A percentile compares a stretch with the other conserved stretches of the same genome.
These are phyloP conservation scores for Acanthosepion lycidas DNA, from an alignment of 2,888 invertebrate species.

Conservation along the genomic window DNA sequence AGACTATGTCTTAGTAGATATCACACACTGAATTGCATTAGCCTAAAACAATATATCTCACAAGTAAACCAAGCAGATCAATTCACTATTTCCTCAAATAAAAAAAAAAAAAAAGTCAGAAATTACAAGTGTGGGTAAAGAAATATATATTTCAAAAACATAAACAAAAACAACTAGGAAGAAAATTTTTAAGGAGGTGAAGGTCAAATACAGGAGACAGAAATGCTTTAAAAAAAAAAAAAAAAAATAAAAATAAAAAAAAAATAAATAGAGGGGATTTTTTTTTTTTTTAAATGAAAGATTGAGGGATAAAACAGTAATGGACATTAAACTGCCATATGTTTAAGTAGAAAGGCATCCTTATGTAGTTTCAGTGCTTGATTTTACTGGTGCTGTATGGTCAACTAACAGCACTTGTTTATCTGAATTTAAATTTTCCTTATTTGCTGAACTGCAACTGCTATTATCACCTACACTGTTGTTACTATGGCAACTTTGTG, in stretches of 20 bases:
- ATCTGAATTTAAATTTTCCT: background rate
- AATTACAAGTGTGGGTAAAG: background rate
- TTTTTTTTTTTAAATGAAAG: background rate
- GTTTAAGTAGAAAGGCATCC: background rate
- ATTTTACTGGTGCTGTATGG: background rate
- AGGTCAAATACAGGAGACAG: background rate
- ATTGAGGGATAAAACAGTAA: background rate
- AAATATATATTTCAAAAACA: conserved; percentile 24
- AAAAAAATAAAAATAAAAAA: too few species aligned
- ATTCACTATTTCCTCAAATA: background rate
- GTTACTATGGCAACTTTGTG: background rate
- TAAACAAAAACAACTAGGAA: background rate
- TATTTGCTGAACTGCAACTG: background rate
- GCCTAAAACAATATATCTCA: background rate
- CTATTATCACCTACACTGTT: background rate
- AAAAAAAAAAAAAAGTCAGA: background rate
- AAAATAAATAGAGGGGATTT: background rate
- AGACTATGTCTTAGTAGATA: background rate
- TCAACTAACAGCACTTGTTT: background rate
- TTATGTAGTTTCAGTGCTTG: background rate
- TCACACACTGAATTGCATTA: background rate
- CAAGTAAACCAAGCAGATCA: background rate
- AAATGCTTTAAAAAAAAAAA: background rate
- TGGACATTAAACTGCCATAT: background rate
- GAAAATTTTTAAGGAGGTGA: too few species aligned